Evolutionary conservation across 2,113 vertebrate species (phyloP).

Genomic region (Spea bombifrons): DNA sequence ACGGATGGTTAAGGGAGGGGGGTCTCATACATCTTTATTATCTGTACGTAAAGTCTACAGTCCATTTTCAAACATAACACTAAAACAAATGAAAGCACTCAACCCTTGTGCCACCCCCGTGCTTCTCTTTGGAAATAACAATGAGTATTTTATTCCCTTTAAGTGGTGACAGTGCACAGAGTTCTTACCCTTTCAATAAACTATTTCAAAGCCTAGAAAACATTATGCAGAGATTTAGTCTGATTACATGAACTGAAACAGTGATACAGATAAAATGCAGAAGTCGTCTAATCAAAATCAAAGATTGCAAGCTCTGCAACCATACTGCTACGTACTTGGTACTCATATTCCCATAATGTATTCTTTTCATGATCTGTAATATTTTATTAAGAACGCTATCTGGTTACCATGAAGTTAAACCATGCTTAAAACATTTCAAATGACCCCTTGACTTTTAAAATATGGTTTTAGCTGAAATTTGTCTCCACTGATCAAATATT

Average conservation of each 20-base stretch:
- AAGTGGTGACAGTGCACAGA: conserved; percentile 35
- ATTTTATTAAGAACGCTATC: too few species aligned
- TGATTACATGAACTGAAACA: conserved; percentile 12
- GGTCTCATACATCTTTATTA: conserved; percentile 47
- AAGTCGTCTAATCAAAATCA: neutral
- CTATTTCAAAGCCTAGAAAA: conserved; percentile 23
- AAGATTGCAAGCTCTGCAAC: neutral
- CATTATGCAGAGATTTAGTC: neutral
- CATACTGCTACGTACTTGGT: too few species aligned
- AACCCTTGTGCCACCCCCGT: neutral
- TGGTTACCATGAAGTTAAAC: too few species aligned
- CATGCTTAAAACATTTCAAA: too few species aligned
- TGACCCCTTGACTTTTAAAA: too few species aligned
- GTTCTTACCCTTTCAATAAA: conserved; percentile 29
- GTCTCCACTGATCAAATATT: too few species aligned
- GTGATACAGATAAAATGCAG: conserved; percentile 14
- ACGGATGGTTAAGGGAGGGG: conserved; percentile 36
- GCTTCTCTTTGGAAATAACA: conserved; percentile 34
- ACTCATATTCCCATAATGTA: too few species aligned
- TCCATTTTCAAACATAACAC: conserved; percentile 38
- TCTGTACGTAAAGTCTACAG: conserved; percentile 35
- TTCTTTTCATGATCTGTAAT: too few species aligned
- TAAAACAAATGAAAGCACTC: conserved; percentile 35
- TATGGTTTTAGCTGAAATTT: too few species aligned
- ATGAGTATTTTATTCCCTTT: conserved; percentile 35